Evolutionary conservation across 37 sponge, comb jelly and placozoan genomes (phyloP).

Genomic region (Bolinopsis microptera): DNA sequence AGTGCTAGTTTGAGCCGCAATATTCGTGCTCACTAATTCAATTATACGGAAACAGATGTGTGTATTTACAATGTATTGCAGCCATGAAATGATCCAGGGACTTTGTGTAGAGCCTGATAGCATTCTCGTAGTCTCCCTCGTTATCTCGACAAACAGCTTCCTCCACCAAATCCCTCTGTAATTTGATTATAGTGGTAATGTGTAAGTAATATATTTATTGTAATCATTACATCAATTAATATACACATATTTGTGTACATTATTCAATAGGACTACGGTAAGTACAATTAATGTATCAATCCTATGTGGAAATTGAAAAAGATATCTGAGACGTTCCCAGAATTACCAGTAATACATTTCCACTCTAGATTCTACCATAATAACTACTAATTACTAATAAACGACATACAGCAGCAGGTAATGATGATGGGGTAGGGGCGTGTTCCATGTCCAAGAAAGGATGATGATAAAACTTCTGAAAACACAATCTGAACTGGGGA

Average conservation of each 20-base stretch:
- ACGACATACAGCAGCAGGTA: conserved; percentile 33
- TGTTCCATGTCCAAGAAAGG: conserved; percentile 63
- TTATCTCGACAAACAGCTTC: conserved; percentile 34
- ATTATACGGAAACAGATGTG: background rate
- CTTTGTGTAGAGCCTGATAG: conserved; percentile 40
- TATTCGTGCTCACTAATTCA: background rate
- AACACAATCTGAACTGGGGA: background rate
- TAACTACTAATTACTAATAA: too few species aligned
- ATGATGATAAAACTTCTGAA: conserved; percentile 53
- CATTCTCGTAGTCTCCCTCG: conserved; percentile 60
- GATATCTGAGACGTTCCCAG: too few species aligned
- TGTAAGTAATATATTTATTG: background rate
- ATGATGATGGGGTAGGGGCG: conserved; percentile 52
- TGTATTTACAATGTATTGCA: conserved; percentile 44
- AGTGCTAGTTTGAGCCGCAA: background rate
- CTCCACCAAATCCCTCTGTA: conserved; percentile 46
- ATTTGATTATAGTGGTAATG: too few species aligned
- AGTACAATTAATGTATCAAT: too few species aligned
- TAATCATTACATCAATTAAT: too few species aligned
- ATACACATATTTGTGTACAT: too few species aligned
- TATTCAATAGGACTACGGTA: too few species aligned
- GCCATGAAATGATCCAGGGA: conserved; percentile 57
- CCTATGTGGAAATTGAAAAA: too few species aligned
- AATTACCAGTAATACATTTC: too few species aligned
- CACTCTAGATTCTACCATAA: too few species aligned